phyloP scores from a whole-genome alignment of 2,888 invertebrate genomes.

The Apodemia duryi region DNA sequence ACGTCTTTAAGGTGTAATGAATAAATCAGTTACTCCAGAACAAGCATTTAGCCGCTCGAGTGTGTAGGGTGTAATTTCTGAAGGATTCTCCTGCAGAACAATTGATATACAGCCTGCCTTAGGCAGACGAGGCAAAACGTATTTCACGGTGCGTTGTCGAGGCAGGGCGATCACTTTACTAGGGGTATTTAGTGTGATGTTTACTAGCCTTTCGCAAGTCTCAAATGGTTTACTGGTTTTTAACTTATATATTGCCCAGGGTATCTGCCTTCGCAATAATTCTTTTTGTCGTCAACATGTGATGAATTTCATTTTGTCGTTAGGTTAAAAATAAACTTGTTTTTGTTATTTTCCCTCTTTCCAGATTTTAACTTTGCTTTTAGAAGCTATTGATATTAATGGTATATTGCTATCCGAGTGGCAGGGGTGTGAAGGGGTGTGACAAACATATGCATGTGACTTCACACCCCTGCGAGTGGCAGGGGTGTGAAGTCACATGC shows the following conservation, averaged over 20 bases:
- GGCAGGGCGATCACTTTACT: constrained; percentile 19
- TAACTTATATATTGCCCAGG: background rate
- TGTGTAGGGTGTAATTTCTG: constrained; percentile 54
- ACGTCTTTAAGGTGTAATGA: constrained; percentile 65
- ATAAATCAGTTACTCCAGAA: constrained; percentile 56
- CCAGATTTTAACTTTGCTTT: no score
- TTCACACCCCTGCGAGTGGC: no score
- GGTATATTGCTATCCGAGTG: no score
- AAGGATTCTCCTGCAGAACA: constrained; percentile 48
- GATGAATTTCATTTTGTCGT: no score
- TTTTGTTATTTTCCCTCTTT: no score
- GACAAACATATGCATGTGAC: no score
- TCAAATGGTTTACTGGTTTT: constrained; percentile 3
- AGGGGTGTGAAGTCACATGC: no score
- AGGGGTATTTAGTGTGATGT: constrained; percentile 21
- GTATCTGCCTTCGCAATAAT: no score
- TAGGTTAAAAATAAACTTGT: no score
- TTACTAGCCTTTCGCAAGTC: constrained; percentile 10
- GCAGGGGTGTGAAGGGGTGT: no score
- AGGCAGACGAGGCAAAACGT: constrained; percentile 33
- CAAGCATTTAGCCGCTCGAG: constrained; percentile 39
- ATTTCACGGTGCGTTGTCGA: constrained; percentile 37
- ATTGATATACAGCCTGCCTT: constrained; percentile 52
- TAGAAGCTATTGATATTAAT: no score
- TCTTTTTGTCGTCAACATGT: no score